Evolutionary conservation across 2,888 invertebrate genomes (phyloP), one percentile per base, ranked within the genome.

Genomic region (Meiosimyza decipiens): DNA sequence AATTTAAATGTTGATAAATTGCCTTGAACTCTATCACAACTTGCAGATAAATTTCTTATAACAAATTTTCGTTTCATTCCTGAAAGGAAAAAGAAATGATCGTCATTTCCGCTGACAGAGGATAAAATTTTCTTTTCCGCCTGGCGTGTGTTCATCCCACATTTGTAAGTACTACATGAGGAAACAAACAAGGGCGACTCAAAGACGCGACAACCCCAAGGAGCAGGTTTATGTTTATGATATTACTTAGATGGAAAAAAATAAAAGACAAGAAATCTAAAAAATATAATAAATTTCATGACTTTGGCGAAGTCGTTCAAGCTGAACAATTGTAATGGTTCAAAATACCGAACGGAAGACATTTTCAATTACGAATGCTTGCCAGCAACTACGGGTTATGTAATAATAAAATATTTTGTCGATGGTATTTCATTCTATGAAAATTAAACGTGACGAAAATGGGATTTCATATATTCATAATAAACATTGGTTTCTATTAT

Each of bases 1-100:
- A 22, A 22, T 22, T 22, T 22, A 22, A 22, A 22, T 52, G 70
- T 62, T 62, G 54, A 70, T 54, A 62, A 70, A 70, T 62, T 33
- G 60, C 18, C 54, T 62, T 52, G 15, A 60, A 69, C 18, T 54
- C 47, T 16, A 55, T 13, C 13, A 33, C 55, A 18, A 16, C 62
- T 13, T n/a, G 47, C 40, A 62, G 40, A 62, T 33, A 5, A 16
- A 40, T 33, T 11, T 73, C 80, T 84, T 28, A 28, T 28, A 82
- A 84, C 82, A 84, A 84, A 85, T 83, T 84, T 85, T 82, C 82
- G 81, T 80, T 79, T 77, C 70, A 78, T 83, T 84, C 80, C 79
- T 80, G 79, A 55, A 66, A 67, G 71, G 72, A 57, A 72, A 76
- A 73, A 74, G 72, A 77, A 78, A 81, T 80, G 84, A 84, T 84